Conservation (phyloP, 1,140 invertebrate genomes). For the Tetranychus urticae region DNA sequence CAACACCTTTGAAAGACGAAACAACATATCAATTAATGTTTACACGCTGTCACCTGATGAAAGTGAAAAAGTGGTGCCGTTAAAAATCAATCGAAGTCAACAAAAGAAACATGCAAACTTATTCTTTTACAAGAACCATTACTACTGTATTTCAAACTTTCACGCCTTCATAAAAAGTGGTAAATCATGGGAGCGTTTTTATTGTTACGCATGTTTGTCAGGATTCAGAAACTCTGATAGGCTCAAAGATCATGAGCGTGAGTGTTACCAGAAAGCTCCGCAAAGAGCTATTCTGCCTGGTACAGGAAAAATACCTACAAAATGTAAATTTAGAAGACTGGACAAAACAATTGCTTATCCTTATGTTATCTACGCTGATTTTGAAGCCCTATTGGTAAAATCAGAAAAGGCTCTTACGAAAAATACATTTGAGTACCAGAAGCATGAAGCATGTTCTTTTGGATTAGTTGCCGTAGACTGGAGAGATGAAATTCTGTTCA, state of each 20-base stretch:
- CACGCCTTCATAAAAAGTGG: neutral
- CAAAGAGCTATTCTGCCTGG: neutral
- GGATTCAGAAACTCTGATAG: neutral
- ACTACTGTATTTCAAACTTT: neutral
- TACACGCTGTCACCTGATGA: neutral
- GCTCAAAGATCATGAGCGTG: neutral
- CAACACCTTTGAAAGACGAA: neutral
- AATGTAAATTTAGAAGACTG: neutral
- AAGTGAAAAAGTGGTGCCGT: neutral
- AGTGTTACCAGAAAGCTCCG: neutral
- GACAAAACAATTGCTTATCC: neutral
- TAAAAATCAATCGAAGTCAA: neutral
- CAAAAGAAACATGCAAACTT: constrained; percentile 3
- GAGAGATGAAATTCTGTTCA: neutral
- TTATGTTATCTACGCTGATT: neutral
- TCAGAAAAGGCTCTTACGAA: neutral
- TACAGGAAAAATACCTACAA: neutral
- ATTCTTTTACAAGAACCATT: neutral
- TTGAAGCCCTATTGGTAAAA: neutral
- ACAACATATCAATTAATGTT: constrained; percentile 5
- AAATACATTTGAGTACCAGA: neutral
- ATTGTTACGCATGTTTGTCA: neutral
- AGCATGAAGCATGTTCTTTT: neutral
- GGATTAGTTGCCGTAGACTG: neutral
- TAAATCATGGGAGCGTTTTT: neutral